Evolutionary conservation across 2,888 invertebrate genomes (phyloP), one percentile per base, ranked within the genome.

Genomic region (Prosopocoilus inquinatus): DNA sequence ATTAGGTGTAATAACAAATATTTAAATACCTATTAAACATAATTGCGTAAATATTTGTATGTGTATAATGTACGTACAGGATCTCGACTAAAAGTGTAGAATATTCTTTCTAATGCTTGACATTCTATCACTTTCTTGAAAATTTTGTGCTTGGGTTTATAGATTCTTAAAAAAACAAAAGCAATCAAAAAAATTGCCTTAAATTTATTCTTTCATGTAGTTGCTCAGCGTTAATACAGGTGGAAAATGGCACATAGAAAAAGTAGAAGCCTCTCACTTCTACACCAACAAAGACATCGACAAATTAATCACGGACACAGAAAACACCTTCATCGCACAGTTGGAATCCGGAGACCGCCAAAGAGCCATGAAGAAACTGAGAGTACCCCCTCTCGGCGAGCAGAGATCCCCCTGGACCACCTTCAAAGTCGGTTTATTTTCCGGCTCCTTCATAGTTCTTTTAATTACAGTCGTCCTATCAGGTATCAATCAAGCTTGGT

Each of bases 341-440:
- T 79, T 88, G 35, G 88, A 94, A 75, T 86, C 83, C 7, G 93
- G 93, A 3, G 89, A 94, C 72, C 79, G 93, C 47, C 88, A 89
- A 69, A 87, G 85, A 65, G 94, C 93, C 2, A 94, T 94, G 94
- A 94, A 94, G 74, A 80, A 91, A 38, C 78, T 94, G 15, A 76
- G 92, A 50, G 93, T 93, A 1, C 94, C 93, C 1, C 94, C 94
- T 2, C 76, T 94, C 20, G 91, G 91, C 9, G 93, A 93, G 75
- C 87, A 89, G 67, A 88, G 90, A 70, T 87, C 87, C 57, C 88
- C 90, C 0, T 89, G 90, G 86, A 90, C 89, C 2, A 91, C 90
- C 1, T 91, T 91, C 69, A 89, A 89, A 80, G 88, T 88, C 74
- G 94, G 94, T 1, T 80, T 94, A 2, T 93, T 90, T 74, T 86